These are phyloP conservation scores for Allolobophora icterica DNA, from an alignment of 2,888 invertebrate genomes.

Conservation along the genomic window DNA sequence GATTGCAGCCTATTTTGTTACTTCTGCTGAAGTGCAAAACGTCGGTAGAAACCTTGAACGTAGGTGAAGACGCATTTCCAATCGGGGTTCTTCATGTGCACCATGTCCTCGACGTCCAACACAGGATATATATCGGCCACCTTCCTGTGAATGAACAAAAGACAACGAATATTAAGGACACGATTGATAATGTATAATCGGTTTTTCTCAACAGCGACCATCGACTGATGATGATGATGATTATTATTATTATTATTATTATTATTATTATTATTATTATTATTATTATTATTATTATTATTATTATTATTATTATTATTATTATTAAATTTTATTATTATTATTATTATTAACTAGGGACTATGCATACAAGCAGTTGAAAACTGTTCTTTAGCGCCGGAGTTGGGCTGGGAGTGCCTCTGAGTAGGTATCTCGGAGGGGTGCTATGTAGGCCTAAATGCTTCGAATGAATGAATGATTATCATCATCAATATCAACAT, in stretches of 20 bases:
- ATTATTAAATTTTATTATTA: background rate
- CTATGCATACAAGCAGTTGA: too few species aligned
- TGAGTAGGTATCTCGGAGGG: too few species aligned
- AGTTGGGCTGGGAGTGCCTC: too few species aligned
- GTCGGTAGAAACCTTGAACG: slow-evolving; percentile 92
- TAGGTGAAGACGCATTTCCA: slow-evolving; percentile 99
- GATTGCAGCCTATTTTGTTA: background rate
- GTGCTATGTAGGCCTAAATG: too few species aligned
- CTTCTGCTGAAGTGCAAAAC: slow-evolving; percentile 40
- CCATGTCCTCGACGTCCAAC: slow-evolving; percentile 98
- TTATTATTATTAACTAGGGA: too few species aligned
- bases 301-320: slow-evolving; percentile 17
- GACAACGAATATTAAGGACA: too few species aligned
- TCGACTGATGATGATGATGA: background rate
- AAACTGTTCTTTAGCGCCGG: too few species aligned
- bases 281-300: slow-evolving; percentile 17
- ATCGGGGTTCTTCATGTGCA: slow-evolving; percentile 87
- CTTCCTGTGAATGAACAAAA: background rate
- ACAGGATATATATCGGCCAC: slow-evolving; percentile 87
- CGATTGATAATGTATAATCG: too few species aligned
- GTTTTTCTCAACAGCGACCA: background rate
- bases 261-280: slow-evolving; percentile 17
- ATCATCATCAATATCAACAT: too few species aligned
- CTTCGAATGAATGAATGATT: too few species aligned
- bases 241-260: background rate